Base-by-base conservation (phyloP, 2,113 vertebrate species). In the Sinocyclocheilus grahami region DNA sequence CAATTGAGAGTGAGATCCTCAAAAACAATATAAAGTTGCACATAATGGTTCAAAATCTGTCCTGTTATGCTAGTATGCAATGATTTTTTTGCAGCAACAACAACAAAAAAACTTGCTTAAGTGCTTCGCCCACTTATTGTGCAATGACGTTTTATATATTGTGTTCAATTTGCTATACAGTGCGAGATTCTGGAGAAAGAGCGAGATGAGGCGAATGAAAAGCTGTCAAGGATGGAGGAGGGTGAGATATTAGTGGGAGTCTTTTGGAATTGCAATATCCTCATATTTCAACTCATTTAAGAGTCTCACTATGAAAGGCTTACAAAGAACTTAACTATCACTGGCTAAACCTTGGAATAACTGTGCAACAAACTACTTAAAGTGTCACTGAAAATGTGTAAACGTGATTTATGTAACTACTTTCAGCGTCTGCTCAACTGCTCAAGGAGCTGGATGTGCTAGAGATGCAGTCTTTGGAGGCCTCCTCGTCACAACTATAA, bases 371-470 rank as follows among this genome's bases (percentile, higher is more conserved):
- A 42, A 11, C 37, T 74, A 22, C 37, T 12, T 42, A 4, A 24
- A 13, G 72, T 24, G 22, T 46, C 22, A 24, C 11, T 37, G 30
- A 71, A 71, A 37, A 37, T 33, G 13, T n/a, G 71, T 37, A 13
- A n/a, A 46, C n/a, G 0, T 24, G 20, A 11, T 20, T 55, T 33
- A 2, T 20, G 0, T 12, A 42, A 60, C 13, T 51, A 51, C 37
- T 24, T n/a, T 63, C 33, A 97, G 96, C 90, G 0, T 96, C 96
- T 0, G 88, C 76, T 90, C 94, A 92, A 14, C 93, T 97, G 65
- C 90, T 96, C 87, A 94, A 94, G 0, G 95, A 97, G 91, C 93
- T 97, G 2, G 91, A 91, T 0, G 87, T 93, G 0, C 88, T 97
- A 88, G n/a, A n/a, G n/a, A n/a, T n/a, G n/a, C n/a, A n/a, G n/a